Percentiles rank a stretch among this genome's conserved stretches.
Conservation (phyloP, 2,888 invertebrate genomes). For the Erpobdella octoculata region DNA sequence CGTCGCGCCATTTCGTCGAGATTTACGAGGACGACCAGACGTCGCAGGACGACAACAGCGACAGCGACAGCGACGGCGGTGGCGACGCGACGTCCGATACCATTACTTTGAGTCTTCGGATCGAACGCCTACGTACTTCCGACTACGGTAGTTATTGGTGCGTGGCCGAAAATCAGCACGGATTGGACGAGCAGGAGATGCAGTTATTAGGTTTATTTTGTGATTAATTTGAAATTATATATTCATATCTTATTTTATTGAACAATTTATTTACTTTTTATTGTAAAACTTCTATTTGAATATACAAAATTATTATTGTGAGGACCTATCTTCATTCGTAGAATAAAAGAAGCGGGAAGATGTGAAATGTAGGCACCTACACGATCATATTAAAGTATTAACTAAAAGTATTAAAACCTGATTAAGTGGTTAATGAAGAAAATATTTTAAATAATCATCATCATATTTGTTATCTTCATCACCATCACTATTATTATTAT, state of each 20-base stretch:
- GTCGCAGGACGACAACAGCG: neutral
- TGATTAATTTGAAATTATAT: too few species aligned
- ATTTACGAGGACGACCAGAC: neutral
- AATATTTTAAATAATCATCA: too few species aligned
- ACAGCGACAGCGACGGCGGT: neutral
- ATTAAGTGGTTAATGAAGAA: too few species aligned
- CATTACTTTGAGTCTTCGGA: neutral
- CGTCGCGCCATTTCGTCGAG: neutral
- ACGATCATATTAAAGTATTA: too few species aligned
- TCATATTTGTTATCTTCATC: too few species aligned
- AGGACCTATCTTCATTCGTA: too few species aligned
- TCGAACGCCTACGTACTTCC: neutral
- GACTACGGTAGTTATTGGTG: conserved; percentile 21
- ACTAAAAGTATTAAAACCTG: too few species aligned
- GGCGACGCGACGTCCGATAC: neutral
- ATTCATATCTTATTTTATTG: neutral
- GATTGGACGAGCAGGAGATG: neutral
- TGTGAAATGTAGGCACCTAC: too few species aligned
- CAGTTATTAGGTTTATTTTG: neutral
- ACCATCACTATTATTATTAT: too few species aligned
- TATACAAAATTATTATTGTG: too few species aligned
- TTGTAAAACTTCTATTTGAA: neutral
- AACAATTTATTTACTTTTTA: neutral
- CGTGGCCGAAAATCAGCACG: conserved; percentile 4
- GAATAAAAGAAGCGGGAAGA: too few species aligned